A percentile compares a stretch with the other conserved stretches of the same genome.
These are phyloP conservation scores for Sipha maydis DNA, from an alignment of 2,888 invertebrate genomes.

Conservation along the genomic window DNA sequence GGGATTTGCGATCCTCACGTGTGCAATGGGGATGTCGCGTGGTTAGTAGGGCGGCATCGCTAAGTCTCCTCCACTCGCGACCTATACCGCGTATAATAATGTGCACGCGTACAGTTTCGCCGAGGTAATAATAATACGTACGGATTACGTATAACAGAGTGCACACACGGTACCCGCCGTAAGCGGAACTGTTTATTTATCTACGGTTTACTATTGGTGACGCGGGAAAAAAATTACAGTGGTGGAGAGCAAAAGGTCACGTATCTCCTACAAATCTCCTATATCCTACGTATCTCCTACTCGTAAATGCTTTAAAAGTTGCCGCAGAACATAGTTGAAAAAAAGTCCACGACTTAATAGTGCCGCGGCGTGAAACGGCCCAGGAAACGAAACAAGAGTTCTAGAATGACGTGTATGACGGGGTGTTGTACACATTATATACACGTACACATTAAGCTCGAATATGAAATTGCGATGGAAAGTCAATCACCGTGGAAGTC, in stretches of 20 bases:
- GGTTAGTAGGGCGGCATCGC: neutral
- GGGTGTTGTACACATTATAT: too few relatives aligned
- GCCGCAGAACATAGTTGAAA: neutral
- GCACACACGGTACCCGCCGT: neutral
- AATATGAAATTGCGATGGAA: neutral
- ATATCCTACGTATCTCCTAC: too few relatives aligned
- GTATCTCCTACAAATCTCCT: too few relatives aligned
- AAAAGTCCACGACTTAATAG: neutral
- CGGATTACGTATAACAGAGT: too few relatives aligned
- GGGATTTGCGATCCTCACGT: neutral
- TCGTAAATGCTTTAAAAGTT: neutral
- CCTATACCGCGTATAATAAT: neutral
- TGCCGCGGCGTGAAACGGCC: too few relatives aligned
- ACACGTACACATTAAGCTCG: neutral
- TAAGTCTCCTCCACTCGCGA: neutral
- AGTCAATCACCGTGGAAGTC: neutral
- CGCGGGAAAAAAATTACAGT: neutral
- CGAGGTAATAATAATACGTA: neutral
- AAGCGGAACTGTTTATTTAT: conserved; percentile 6
- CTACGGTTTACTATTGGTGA: conserved; percentile 16
- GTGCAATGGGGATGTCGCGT: neutral
- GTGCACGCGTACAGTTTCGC: neutral
- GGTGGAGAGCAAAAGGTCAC: too few relatives aligned
- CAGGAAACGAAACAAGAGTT: neutral
- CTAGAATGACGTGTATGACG: neutral